Base-by-base conservation (phyloP, 2,113 vertebrate genomes). In the Pseudolaguvia tuberculata region DNA sequence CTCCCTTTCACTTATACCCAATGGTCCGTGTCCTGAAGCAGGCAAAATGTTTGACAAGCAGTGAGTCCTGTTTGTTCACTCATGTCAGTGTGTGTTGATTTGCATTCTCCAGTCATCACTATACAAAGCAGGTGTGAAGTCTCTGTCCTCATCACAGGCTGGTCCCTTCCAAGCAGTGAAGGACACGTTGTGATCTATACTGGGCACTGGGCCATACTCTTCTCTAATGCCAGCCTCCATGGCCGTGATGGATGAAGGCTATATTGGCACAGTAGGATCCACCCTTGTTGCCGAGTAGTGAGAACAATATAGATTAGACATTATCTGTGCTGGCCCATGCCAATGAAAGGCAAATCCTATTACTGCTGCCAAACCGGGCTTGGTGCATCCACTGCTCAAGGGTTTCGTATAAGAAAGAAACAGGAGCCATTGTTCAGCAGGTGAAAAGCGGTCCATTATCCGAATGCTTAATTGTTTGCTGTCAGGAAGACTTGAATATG, bases 1-100 rank as follows among this genome's bases (percentile, higher is more conserved):
- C 55, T 73, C 55, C 70, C 58, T 58, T 39, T 8, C 48, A 31
- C 62, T 80, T 76, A 81, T 76, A 70, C 72, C 73, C 74, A 79
- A 69, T 45, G 74, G 73, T 72, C 76, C 50, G 59, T 73, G 77
- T 55, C 23, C 74, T 74, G 71, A 74, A 72, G 79, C 58, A 76
- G 69, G 67, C 27, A 39, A 59, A 73, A 79, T 79, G 79, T 82
- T 81, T 84, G 81, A 85, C 78, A 80, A 75, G 73, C 66, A 70
- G 59, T 67, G n/a, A 53, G 70, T 76, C 80, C 56, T 79, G 82
- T 84, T 83, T 80, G 78, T 79, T 81, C 68, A 52, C 73, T 73
- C 58, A 70, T 47, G 79, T 69, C 53, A 35, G 57, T 79, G 72
- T 79, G 72, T 85, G 75, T 66, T 75, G 63, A 81, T 83, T 78